These are phyloP conservation scores for Borostomias antarcticus DNA, from an alignment of 2,797 vertebrate species.

Conservation along the genomic window DNA sequence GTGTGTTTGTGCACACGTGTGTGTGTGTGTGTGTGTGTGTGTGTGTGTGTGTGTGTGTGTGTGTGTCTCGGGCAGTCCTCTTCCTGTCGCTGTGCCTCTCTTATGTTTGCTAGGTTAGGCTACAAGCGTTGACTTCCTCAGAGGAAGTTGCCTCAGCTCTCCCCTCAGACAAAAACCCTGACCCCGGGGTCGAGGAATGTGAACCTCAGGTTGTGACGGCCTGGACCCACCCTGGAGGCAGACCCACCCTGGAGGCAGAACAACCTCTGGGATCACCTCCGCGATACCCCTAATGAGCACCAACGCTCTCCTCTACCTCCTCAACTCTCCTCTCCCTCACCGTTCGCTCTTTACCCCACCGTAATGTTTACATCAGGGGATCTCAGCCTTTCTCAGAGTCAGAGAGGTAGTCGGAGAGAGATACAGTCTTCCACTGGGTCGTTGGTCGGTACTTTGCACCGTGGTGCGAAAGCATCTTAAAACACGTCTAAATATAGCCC, in stretches of 20 bases:
- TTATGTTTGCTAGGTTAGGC: conserved; percentile 40
- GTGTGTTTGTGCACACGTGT: not conserved
- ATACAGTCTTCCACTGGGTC: too few relatives aligned
- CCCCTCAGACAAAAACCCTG: conserved; percentile 76
- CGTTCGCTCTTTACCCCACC: not conserved
- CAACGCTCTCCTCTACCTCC: not conserved
- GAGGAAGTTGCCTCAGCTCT: conserved; percentile 72
- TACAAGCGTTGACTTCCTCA: conserved; percentile 65
- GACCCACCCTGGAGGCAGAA: conserved; percentile 46
- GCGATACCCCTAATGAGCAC: conserved; percentile 60
- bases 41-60: conserved; percentile 1
- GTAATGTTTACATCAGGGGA: not conserved
- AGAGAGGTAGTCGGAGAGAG: too few relatives aligned
- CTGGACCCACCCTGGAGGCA: conserved; percentile 66
- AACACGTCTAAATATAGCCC: too few relatives aligned
- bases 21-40: not conserved
- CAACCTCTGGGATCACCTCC: conserved; percentile 53
- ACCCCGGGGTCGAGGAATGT: conserved; percentile 77
- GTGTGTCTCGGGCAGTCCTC: conserved; percentile 25
- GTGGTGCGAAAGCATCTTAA: too few relatives aligned
- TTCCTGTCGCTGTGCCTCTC: conserved; percentile 50
- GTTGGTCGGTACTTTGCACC: too few relatives aligned
- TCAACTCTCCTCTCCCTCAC: not conserved
- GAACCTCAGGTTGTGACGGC: conserved; percentile 71
- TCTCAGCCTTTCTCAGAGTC: too few relatives aligned